Percentiles rank a stretch among this genome's conserved stretches.
phyloP scores from a whole-genome alignment of 2,797 vertebrate genomes.

The Champsocephalus gunnari region DNA sequence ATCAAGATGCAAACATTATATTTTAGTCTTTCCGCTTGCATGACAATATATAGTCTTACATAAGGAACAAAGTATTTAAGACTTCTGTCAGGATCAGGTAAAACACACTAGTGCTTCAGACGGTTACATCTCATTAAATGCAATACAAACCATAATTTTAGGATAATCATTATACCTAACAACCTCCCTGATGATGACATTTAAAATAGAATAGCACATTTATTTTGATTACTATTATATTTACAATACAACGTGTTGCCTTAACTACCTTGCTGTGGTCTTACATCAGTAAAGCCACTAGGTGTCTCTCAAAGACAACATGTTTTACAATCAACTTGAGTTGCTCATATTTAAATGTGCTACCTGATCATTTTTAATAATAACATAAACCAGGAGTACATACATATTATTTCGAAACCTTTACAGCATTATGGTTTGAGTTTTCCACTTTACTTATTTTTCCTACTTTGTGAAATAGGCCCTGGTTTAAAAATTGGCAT shows the following conservation, averaged over 20 bases:
- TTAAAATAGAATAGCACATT: not conserved
- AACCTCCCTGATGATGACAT: not conserved
- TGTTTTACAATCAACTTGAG: not conserved
- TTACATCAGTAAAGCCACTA: constrained; percentile 51
- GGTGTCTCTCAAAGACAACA: constrained; percentile 58
- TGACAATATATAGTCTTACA: not conserved
- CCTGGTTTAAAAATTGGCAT: not conserved
- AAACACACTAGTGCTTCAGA: not conserved
- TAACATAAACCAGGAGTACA: too few relatives aligned
- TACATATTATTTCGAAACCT: too few relatives aligned
- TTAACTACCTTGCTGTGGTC: not conserved
- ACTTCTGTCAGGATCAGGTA: not conserved
- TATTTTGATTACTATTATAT: not conserved
- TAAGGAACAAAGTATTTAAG: not conserved
- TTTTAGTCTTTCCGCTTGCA: not conserved
- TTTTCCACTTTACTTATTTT: not conserved
- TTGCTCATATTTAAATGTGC: not conserved
- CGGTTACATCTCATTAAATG: not conserved
- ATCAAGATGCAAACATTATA: not conserved
- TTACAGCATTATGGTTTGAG: not conserved
- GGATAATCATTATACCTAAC: not conserved
- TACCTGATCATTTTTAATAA: too few relatives aligned
- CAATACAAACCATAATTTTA: not conserved
- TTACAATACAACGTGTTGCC: not conserved
- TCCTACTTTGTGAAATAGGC: not conserved